phyloP scores from a whole-genome alignment of 35 echinoderm and acorn worm species.

The Ptychodera flava region DNA sequence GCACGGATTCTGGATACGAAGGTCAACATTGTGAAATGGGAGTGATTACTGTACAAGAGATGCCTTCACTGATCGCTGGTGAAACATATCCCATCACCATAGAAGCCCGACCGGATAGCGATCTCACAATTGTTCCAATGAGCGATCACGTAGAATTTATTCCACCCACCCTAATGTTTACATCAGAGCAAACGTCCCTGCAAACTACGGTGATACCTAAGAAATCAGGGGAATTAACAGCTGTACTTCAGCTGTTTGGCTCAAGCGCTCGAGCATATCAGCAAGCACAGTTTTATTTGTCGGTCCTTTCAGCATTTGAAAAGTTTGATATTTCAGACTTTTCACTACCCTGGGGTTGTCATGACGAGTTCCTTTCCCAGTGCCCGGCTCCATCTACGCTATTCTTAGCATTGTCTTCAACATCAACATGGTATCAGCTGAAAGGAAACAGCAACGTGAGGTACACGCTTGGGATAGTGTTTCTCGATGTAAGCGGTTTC shows the following conservation, averaged over 20 bases:
- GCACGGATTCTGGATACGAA: not conserved
- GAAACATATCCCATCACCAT: not conserved
- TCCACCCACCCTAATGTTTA: not conserved
- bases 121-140: not conserved
- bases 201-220: not conserved
- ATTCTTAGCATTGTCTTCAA: not conserved
- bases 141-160: not conserved
- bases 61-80: not conserved
- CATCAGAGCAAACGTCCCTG: not conserved
- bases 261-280: not conserved
- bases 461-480: not conserved
- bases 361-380: not conserved
- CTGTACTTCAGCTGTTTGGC: not conserved
- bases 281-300: not conserved
- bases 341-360: not conserved
- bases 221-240: not conserved
- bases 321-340: not conserved
- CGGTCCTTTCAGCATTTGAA: not conserved
- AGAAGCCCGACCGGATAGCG: not conserved
- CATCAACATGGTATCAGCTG: not conserved
- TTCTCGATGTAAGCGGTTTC: not conserved
- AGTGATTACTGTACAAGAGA: not conserved
- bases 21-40: not conserved
- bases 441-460: not conserved
- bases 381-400: not conserved